Evolutionary conservation across 2,797 vertebrate species (phyloP).

Genomic region (Spinibarbus caldwelli): DNA sequence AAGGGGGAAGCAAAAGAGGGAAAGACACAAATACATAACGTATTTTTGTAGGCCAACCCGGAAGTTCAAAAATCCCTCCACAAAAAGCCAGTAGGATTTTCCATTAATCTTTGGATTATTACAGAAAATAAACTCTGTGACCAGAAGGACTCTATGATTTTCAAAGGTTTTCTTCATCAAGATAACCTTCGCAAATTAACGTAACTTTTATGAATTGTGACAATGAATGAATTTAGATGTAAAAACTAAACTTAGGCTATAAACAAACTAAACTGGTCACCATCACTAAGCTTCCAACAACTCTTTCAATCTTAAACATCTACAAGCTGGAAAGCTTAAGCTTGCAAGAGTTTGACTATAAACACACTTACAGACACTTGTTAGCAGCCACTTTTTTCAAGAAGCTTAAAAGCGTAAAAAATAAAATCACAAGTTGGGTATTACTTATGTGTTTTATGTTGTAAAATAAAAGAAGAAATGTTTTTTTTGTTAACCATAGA

Average conservation of each 20-base stretch:
- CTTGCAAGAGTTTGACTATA: background rate
- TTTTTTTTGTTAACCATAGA: no score
- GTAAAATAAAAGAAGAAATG: no score
- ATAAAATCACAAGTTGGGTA: background rate
- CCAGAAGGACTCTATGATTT: no score
- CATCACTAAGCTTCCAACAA: background rate
- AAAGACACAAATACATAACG: background rate
- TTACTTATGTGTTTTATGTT: background rate
- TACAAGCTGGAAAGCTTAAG: background rate
- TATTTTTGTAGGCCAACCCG: background rate
- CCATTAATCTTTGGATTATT: background rate
- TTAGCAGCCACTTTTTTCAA: background rate
- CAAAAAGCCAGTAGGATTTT: background rate
- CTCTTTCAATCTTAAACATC: background rate
- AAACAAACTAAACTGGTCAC: background rate
- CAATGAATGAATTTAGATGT: background rate
- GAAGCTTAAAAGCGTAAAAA: background rate
- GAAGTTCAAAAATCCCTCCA: background rate
- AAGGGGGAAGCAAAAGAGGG: background rate
- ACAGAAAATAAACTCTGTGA: background rate
- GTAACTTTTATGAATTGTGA: background rate
- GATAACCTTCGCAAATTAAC: background rate
- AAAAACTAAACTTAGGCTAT: background rate
- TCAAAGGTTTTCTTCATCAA: no score
- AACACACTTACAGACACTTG: background rate